Percentiles rank a stretch among this genome's conserved stretches.
Evolutionary conservation across 2,888 invertebrate species (phyloP).

Genomic region (Drosophila mayaguana): DNA sequence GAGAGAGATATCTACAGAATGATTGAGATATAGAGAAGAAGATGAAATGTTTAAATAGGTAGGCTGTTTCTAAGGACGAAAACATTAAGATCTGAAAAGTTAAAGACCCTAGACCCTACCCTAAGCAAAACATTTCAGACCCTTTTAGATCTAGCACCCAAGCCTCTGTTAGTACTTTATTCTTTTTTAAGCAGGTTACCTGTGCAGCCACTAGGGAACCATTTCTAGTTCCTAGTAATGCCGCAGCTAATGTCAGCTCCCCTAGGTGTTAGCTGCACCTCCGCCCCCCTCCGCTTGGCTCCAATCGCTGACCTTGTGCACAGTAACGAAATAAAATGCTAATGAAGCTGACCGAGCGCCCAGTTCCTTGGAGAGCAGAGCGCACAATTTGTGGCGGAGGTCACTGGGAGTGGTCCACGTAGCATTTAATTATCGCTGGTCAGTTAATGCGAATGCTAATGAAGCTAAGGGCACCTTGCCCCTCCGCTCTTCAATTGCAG

Average conservation of each 20-base stretch:
- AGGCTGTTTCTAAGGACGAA: too few species aligned
- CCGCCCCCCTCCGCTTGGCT: constrained; percentile 10
- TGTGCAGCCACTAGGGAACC: constrained; percentile 15
- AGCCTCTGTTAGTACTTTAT: background rate
- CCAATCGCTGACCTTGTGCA: constrained; percentile 65
- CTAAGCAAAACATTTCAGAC: background rate
- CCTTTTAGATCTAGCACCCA: background rate
- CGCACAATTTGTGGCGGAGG: constrained; percentile 53
- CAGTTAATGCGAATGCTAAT: constrained; percentile 74
- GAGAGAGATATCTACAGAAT: background rate
- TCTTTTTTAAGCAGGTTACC: constrained; percentile 7
- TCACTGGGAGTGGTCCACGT: constrained; percentile 53
- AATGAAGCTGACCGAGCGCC: constrained; percentile 46
- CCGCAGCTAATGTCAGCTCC: constrained; percentile 57
- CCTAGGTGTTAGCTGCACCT: constrained; percentile 26
- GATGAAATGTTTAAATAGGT: too few species aligned
- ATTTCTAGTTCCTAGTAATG: constrained; percentile 4
- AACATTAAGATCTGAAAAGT: too few species aligned
- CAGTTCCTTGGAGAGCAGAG: constrained; percentile 56
- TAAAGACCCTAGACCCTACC: background rate
- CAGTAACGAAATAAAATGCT: constrained; percentile 38
- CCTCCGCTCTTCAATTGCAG: constrained; percentile 55
- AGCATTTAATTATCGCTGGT: constrained; percentile 68
- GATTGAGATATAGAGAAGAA: too few species aligned
- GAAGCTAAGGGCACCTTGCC: constrained; percentile 24